phyloP scores from a whole-genome alignment of 1,140 invertebrate genomes.

The Dryas iulia region DNA sequence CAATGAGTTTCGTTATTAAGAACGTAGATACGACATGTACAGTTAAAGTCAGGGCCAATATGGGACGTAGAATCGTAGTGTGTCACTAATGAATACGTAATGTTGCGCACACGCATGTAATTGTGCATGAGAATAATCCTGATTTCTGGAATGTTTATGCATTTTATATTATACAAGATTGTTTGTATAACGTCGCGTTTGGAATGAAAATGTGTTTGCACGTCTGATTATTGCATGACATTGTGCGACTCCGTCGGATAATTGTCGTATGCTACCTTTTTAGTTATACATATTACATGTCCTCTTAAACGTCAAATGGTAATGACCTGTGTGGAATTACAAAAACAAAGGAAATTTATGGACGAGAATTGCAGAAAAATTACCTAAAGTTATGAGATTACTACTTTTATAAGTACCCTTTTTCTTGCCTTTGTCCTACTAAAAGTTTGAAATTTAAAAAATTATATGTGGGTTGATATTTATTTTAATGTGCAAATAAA shows the following conservation, averaged over 20 bases:
- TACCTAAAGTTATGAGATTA: neutral
- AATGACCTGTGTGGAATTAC: constrained; percentile 15
- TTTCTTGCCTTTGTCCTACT: too few relatives aligned
- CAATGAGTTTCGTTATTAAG: neutral
- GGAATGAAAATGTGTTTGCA: constrained; percentile 53
- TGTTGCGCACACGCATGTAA: constrained; percentile 42
- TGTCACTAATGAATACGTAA: constrained; percentile 37
- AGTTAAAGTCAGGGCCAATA: constrained; percentile 23
- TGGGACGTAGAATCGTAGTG: constrained; percentile 12
- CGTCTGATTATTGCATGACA: constrained; percentile 43
- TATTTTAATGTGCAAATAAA: too few relatives aligned
- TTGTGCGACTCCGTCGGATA: constrained; percentile 29
- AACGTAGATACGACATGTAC: constrained; percentile 10
- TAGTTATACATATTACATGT: constrained; percentile 9
- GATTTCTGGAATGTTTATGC: constrained; percentile 64
- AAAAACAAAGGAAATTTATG: neutral
- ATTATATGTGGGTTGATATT: too few relatives aligned
- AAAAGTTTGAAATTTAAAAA: too few relatives aligned
- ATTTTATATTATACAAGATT: constrained; percentile 55
- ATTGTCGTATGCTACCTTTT: constrained; percentile 20
- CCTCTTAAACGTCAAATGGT: constrained; percentile 15
- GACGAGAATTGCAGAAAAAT: neutral
- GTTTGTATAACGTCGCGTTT: constrained; percentile 48
- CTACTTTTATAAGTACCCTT: too few relatives aligned
- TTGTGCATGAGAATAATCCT: constrained; percentile 53